Base-by-base conservation (phyloP, 2,113 vertebrate species). In the Pandion haliaetus region DNA sequence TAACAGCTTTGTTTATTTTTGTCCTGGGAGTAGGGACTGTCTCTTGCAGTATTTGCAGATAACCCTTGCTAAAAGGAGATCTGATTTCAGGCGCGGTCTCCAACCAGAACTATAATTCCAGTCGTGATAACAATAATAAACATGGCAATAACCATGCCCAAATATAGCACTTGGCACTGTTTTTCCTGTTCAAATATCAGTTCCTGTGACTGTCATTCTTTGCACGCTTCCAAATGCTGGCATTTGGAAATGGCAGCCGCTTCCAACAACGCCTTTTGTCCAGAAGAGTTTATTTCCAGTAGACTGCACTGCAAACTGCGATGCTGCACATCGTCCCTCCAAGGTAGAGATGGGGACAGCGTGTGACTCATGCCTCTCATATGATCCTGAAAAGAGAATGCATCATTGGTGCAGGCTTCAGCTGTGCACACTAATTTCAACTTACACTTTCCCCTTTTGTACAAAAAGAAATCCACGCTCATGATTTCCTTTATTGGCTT, bases 61-160 rank as follows among this genome's bases (percentile, higher is more conserved):
- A 78, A 59, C 47, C 31, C 34, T 78, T 7, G 20, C 86, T 89
- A 94, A 93, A 93, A 95, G 23, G 77, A 96, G 83, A 20, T n/a
- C 72, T 76, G 86, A 89, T 77, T 78, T 95, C 93, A 87, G 72
- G 54, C 92, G 84, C 0, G 0, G 13, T 74, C 61, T 96, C 69
- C 62, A 72, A 88, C 8, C 42, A 89, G n/a, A 72, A 50, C 78
- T 77, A 3, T 62, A 80, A 87, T 93, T 93, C 4, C 42, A 82
- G 77, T 26, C 45, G 73, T 80, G 86, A 94, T 91, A 96, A 94
- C 63, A 95, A 90, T 85, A 96, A 96, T 77, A 97, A 97, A 93
- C 85, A 93, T 29, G 55, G 90, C 80, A 95, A 78, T 82, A 87
- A 73, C 45, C 38, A 62, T 95, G 87, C 49, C 86, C 96, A 78